Conservation (phyloP, 2,113 vertebrate genomes). For the Fulica atra region DNA sequence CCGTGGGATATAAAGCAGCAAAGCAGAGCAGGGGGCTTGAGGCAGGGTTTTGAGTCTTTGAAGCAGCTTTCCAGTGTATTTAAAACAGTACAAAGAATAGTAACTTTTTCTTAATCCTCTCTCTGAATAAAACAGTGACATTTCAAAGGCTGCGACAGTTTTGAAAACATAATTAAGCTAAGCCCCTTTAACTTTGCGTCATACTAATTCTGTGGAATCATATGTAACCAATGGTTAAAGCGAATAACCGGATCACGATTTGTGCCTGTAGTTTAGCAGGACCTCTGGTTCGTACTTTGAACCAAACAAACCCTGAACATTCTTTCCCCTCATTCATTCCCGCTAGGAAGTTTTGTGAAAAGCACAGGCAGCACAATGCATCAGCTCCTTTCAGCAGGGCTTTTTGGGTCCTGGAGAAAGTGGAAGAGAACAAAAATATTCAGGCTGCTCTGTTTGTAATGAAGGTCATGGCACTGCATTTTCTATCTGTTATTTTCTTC, state of each 20-base stretch:
- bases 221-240: background rate
- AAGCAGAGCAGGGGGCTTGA: background rate
- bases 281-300: conserved; percentile 3
- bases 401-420: conserved; percentile 18
- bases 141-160: conserved; percentile 29
- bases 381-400: background rate
- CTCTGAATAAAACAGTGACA: conserved; percentile 17
- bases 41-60: background rate
- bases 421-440: conserved; percentile 18
- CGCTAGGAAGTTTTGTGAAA: conserved; percentile 31
- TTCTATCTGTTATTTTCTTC: background rate
- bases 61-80: conserved; percentile 15
- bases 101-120: conserved; percentile 37
- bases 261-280: background rate
- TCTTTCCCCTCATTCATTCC: background rate
- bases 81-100: conserved; percentile 6
- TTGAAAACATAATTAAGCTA: conserved; percentile 49
- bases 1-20: background rate
- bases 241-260: background rate
- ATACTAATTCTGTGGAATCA: background rate
- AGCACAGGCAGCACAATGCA: conserved; percentile 12
- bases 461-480: background rate
- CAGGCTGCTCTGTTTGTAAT: background rate
- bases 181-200: conserved; percentile 5
- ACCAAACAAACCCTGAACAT: background rate